Conservation (phyloP, 2,113 vertebrate species). For the Brachyhypopomus occidentalis region DNA sequence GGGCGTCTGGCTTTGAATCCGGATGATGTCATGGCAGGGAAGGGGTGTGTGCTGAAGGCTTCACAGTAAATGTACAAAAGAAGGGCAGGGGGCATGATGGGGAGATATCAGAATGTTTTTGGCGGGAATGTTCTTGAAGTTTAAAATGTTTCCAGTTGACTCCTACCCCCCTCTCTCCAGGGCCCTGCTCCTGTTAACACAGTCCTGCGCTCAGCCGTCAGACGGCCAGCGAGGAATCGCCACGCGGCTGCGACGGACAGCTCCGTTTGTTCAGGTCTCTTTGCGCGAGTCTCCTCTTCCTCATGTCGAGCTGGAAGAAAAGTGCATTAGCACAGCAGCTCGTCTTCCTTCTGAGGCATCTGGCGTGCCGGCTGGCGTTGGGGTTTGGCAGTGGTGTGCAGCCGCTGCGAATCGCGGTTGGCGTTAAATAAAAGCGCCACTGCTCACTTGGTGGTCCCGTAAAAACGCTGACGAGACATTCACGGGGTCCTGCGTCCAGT, state of each 20-base stretch:
- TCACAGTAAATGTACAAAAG: not conserved
- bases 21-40: slow-evolving; percentile 18
- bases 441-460: slow-evolving; percentile 29
- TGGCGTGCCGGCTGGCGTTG: not conserved
- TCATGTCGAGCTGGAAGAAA: slow-evolving; percentile 18
- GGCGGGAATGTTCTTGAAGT: not conserved
- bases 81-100: not conserved
- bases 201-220: no score
- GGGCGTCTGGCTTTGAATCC: slow-evolving; percentile 27
- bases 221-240: no score
- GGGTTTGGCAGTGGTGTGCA: slow-evolving; percentile 33
- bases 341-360: slow-evolving; percentile 7
- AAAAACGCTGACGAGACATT: slow-evolving; percentile 23
- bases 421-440: slow-evolving; percentile 37
- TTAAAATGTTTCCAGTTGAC: not conserved
- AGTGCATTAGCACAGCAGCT: slow-evolving; percentile 6
- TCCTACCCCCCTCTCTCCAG: not conserved
- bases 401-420: slow-evolving; percentile 33
- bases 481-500: not conserved
- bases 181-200: not conserved
- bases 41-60: not conserved
- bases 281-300: not conserved
- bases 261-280: not conserved
- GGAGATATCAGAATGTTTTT: not conserved
- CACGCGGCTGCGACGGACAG: no score